Evolutionary conservation across 2,113 vertebrate genomes (phyloP), one percentile per base, ranked within the genome.

Genomic region (Thunnus thynnus): DNA sequence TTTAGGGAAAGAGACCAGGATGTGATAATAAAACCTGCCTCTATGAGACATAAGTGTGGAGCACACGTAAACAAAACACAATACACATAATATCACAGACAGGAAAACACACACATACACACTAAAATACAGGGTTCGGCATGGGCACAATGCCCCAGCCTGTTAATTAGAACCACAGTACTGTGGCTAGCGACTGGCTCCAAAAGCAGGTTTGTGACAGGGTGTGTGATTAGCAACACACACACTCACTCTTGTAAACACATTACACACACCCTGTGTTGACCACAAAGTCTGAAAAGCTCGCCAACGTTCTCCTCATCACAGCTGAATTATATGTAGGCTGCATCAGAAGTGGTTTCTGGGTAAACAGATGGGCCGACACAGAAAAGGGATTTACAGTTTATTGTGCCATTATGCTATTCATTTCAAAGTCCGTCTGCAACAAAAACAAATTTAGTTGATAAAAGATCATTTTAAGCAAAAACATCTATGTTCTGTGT

Each of bases 161-260:
- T 83, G 86, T 88, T 93, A 92, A 94, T 92, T 91, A 89, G 77
- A 93, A 93, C 91, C 91, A 83, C 86, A 91, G 86, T 9, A 70
- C 78, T 92, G 91, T 86, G 91, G 89, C 77, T 69, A 67, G 86
- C 30, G 73, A 85, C 87, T 90, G 92, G 89, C 85, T 93, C 89
- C 90, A 72, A 86, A 66, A 87, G 90, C 88, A 89, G 87, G 91
- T 92, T 93, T 94, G 91, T 89, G 89, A 94, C 89, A 88, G 92
- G 81, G 87, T 91, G 89, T 90, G 91, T 88, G 91, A 94, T 93
- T 92, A 93, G 87, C 90, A 88, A 89, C 82, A 91, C 91, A 93
- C 91, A 92, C 89, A 90, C 84, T 86, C 36, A 10, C 77, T 86
- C 91, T 91, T 91, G 91, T 92, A 93, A 94, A 94, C 90, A 93